These are phyloP conservation scores for Bothrops jararaca DNA, from an alignment of 2,113 vertebrate species.

Conservation along the genomic window DNA sequence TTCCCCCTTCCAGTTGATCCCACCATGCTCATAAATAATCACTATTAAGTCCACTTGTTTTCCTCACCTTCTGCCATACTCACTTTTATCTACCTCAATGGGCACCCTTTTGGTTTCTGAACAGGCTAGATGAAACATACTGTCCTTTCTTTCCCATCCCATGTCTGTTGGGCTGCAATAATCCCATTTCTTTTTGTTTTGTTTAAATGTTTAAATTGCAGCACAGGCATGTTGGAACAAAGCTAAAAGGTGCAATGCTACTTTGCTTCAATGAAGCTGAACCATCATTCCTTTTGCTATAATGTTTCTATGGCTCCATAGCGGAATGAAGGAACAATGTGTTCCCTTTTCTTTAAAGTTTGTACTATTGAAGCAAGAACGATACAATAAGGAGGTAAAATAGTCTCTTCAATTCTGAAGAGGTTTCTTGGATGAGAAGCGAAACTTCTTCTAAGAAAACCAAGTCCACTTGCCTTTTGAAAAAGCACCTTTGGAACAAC, in stretches of 20 bases:
- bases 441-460: too few relatives aligned
- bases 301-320: neutral
- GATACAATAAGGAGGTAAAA: neutral
- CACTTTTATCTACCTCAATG: neutral
- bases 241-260: neutral
- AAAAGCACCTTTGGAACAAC: too few relatives aligned
- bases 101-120: neutral
- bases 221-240: neutral
- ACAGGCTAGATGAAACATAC: neutral
- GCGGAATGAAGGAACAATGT: neutral
- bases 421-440: too few relatives aligned
- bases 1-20: neutral
- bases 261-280: neutral
- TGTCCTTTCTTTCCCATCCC: neutral
- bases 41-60: neutral
- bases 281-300: neutral
- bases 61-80: neutral
- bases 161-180: neutral
- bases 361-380: neutral
- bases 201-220: neutral
- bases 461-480: too few relatives aligned
- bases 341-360: neutral
- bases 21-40: neutral
- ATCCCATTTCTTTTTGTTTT: neutral
- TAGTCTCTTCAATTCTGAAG: neutral